Evolutionary conservation across 2,113 vertebrate species (phyloP), one percentile per base, ranked within the genome.

Genomic region (Capreolus pygargus): DNA sequence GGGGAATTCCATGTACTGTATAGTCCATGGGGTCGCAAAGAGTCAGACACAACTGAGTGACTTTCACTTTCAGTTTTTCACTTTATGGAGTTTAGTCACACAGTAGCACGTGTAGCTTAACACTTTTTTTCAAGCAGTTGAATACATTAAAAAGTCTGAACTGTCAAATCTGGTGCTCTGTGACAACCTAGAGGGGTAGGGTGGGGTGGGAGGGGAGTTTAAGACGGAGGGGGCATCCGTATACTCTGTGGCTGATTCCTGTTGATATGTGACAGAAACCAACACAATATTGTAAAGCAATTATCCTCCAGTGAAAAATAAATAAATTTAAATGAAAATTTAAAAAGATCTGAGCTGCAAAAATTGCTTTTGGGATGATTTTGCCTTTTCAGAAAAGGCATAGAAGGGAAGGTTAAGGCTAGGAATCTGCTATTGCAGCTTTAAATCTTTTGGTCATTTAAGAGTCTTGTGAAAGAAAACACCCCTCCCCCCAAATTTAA

Each of bases 81-180:
- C 67, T 23, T 2, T 89, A 47, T 64, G 39, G 60, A 85, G 70
- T 90, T 91, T 55, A 16, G 25, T 91, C n/a, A 47, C 23, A 47
- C 81, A 57, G 47, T 88, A 89, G 58, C 93, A 83, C 6, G 50
- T 94, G 54, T 30, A 85, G 21, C 17, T 92, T 79, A 67, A 67
- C 19, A 33, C 90, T 93, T 96, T 94, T 95, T 97, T 83, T n/a
- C 45, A 70, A 33, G 60, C 57, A 95, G 74, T 90, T 95, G 82
- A 64, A 79, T 85, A 67, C 6, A 58, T 96, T 96, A 52, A 82
- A 81, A 81, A 57, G 64, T 74, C 7, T 57, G 88, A 81, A 17
- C 58, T 94, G 50, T 58, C 70, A 76, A 39, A 76, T 43, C 36
- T 43, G 23, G 36, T 27, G 36, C 70, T 43, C 23, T 76, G 36